Conservation (phyloP, 2,888 invertebrate genomes). For the Mesorhabditis belari region DNA sequence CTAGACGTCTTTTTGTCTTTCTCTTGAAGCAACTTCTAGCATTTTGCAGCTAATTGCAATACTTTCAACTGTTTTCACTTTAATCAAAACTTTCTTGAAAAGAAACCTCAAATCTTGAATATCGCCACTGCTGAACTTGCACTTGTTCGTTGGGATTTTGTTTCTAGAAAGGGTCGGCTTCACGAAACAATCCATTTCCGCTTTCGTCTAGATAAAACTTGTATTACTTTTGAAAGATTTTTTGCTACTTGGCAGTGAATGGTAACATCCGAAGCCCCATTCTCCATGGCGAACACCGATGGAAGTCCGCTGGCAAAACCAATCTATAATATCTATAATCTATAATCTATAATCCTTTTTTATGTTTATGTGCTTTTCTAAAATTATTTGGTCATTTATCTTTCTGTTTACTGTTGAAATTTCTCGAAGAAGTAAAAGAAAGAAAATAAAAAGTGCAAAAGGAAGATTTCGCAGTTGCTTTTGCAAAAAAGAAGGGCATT, state of each 20-base stretch:
- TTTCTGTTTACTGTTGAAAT: too few relatives aligned
- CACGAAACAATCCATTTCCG: slow-evolving; percentile 28
- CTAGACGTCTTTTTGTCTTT: too few relatives aligned
- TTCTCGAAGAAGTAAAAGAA: too few relatives aligned
- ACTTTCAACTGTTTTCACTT: too few relatives aligned
- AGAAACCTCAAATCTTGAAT: slow-evolving; percentile 22
- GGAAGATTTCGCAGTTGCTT: too few relatives aligned
- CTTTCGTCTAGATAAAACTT: slow-evolving; percentile 17
- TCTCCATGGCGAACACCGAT: slow-evolving; percentile 39
- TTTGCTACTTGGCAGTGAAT: slow-evolving; percentile 27
- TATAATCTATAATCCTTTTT: too few relatives aligned
- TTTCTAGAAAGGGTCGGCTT: slow-evolving; percentile 39
- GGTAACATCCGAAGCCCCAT: slow-evolving; percentile 38
- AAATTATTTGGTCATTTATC: too few relatives aligned
- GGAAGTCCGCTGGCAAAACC: slow-evolving; percentile 48
- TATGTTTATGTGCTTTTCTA: too few relatives aligned
- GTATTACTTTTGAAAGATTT: slow-evolving; percentile 3
- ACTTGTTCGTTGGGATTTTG: slow-evolving; percentile 34
- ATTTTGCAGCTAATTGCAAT: too few relatives aligned
- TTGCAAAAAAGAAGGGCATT: too few relatives aligned
- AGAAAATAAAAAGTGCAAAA: too few relatives aligned
- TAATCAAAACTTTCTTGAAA: slow-evolving; percentile 22
- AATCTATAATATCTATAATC: slow-evolving; percentile 12
- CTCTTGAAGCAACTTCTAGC: too few relatives aligned
- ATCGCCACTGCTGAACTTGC: slow-evolving; percentile 31